Base-by-base conservation (phyloP, 2,888 invertebrate genomes). In the Lasioglossum figueresi region DNA sequence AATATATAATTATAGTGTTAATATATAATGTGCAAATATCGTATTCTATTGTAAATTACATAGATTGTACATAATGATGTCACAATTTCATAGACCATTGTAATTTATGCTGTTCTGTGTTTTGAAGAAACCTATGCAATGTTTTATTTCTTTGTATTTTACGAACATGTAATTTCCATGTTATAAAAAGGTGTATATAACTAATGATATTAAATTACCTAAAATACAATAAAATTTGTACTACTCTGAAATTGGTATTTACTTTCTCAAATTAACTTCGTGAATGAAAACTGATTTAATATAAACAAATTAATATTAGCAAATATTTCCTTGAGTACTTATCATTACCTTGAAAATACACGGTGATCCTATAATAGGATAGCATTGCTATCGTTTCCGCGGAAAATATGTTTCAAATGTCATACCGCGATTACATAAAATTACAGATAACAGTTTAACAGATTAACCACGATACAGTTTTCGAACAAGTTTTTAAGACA, bases 141-240 rank as follows among this genome's bases (percentile, higher is more conserved):
- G 78, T 79, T 81, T 81, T 79, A 84, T 78, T 80, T 68, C 56
- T 73, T 43, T 78, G 34, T 84, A 86, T 16, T 85, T 83, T 79
- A 76, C 79, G 52, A 76, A 66, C 48, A 71, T 78, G 68, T 66
- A 78, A 72, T 76, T 84, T 77, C 76, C 79, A 73, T 76, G 78
- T 72, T 78, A 74, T 74, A 31, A 72, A 31, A 72, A 78, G 34
- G 52, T 84, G 85, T 86, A 86, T 48, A 86, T 86, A 85, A 59
- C 66, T 43, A 63, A 40, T 81, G 74, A 72, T 75, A 71, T 77
- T 76, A 74, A 68, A 77, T 83, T 82, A 76, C 52, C 43, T 73
- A 73, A 76, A 43, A 59, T 73, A 73, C 3, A 79, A 72, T 31
- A 66, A 56, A 83, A 72, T 76, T 76, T 79, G 76, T 83, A 79